Base-by-base conservation (phyloP, 2,888 invertebrate species). In the Keiferia lycopersicella region DNA sequence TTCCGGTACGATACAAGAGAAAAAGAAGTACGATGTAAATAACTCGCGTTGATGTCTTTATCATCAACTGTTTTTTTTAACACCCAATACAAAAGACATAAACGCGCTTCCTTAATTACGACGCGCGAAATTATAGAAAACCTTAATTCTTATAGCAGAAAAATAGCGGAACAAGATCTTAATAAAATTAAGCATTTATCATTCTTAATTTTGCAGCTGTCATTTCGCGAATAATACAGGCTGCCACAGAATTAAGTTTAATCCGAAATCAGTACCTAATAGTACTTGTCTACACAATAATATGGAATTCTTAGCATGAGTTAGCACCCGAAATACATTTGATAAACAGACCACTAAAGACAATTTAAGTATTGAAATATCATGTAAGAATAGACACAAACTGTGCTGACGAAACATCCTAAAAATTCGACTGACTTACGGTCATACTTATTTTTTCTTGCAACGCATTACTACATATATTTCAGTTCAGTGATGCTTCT, bases 11-110 rank as follows among this genome's bases (percentile, higher is more conserved):
- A 45, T 45, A 7, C n/a, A n/a, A n/a, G 45, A 45, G 16, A 45
- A n/a, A n/a, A 45, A 16, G n/a, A 45, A 16, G n/a, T n/a, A 45
- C 12, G 45, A n/a, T 45, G 45, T 45, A n/a, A 14, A 16, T 45
- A n/a, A n/a, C 45, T n/a, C 34, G 18, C 56, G 56, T 34, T 56
- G 56, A 56, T 34, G 34, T 56, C 34, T 56, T 56, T 56, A 26
- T 34, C n/a, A n/a, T 7, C 14, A 2, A 6, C 1, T 8, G 26
- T n/a, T 16, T 30, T 56, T 10, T 56, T 30, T 30, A 16, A 4
- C n/a, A 14, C 12, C 3, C n/a, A 26, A 16, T 56, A 56, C 16
- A 56, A 56, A 56, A 56, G 56, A 56, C 34, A 56, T 56, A 34
- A 56, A 56, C 56, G 56, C 26, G 56, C 51, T 20, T 51, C 12